Percentiles rank a stretch among this genome's conserved stretches.
Evolutionary conservation across 2,113 vertebrate genomes (phyloP).

Genomic region (Okapia johnstoni): DNA sequence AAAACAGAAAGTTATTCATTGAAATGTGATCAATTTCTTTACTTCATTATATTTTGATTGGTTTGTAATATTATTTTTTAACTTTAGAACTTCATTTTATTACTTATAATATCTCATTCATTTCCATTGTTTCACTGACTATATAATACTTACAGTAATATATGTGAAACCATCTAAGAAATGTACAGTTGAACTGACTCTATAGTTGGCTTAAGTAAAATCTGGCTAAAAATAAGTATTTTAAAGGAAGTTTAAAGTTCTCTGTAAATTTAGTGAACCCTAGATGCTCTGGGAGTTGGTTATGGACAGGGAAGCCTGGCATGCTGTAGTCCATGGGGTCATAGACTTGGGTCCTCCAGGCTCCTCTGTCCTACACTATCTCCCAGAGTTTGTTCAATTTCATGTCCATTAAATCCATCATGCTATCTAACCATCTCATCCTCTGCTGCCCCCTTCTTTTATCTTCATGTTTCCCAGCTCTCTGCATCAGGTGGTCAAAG

Average conservation of each 20-base stretch:
- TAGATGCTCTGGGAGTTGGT: not conserved
- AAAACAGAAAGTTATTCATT: not conserved
- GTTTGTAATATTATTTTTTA: not conserved
- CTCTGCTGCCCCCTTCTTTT: not conserved
- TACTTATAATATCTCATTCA: not conserved
- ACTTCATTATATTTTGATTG: not conserved
- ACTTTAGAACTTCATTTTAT: not conserved
- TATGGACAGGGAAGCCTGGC: not conserved
- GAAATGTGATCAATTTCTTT: not conserved
- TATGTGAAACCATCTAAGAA: not conserved
- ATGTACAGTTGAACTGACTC: not conserved
- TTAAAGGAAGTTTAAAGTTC: not conserved
- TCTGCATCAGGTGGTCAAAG: not conserved
- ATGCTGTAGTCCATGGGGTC: not conserved
- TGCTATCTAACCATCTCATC: not conserved
- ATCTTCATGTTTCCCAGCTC: not conserved
- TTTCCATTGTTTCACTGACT: not conserved
- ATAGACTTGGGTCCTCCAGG: not conserved
- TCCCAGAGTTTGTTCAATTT: not conserved
- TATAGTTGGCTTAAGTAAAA: not conserved
- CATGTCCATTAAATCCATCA: not conserved
- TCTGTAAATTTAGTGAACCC: not conserved
- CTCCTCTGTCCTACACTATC: not conserved
- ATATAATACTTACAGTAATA: not conserved
- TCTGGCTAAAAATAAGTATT: not conserved